phyloP scores from a whole-genome alignment of 92 coral and sea anemone species.

The Bergia sp. region DNA sequence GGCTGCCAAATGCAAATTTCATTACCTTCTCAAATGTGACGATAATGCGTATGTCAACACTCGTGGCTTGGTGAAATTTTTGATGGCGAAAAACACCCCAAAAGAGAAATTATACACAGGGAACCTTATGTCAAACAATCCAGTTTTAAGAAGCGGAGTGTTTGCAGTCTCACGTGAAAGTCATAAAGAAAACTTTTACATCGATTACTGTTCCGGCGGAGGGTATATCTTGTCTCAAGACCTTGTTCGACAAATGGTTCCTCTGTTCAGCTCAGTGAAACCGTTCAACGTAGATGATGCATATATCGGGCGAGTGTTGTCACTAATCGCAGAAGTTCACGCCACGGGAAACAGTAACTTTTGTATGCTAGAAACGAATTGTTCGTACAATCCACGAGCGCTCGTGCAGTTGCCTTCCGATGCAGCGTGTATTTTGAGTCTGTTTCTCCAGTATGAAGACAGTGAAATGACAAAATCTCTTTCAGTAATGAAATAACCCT shows the following conservation, averaged over 20 bases:
- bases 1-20: constrained; percentile 54
- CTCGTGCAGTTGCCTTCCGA: background rate
- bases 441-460: background rate
- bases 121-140: constrained; percentile 49
- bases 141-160: constrained; percentile 45
- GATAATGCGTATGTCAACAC: constrained; percentile 49
- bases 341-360: constrained; percentile 39
- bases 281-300: constrained; percentile 54
- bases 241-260: constrained; percentile 39
- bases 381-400: background rate
- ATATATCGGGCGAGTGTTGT: constrained; percentile 42
- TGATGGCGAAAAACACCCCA: constrained; percentile 33
- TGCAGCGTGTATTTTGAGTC: background rate
- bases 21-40: constrained; percentile 34
- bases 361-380: constrained; percentile 35
- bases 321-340: constrained; percentile 37
- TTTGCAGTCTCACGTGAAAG: constrained; percentile 48
- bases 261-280: constrained; percentile 46
- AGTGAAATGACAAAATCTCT: background rate
- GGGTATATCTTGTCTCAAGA: constrained; percentile 57
- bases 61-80: constrained; percentile 48
- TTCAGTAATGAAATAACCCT: background rate
- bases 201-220: constrained; percentile 55
- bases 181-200: constrained; percentile 43
- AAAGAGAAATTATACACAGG: constrained; percentile 47